phyloP scores from a whole-genome alignment of 2,797 vertebrate genomes.

The Dromococcyx pavoninus region DNA sequence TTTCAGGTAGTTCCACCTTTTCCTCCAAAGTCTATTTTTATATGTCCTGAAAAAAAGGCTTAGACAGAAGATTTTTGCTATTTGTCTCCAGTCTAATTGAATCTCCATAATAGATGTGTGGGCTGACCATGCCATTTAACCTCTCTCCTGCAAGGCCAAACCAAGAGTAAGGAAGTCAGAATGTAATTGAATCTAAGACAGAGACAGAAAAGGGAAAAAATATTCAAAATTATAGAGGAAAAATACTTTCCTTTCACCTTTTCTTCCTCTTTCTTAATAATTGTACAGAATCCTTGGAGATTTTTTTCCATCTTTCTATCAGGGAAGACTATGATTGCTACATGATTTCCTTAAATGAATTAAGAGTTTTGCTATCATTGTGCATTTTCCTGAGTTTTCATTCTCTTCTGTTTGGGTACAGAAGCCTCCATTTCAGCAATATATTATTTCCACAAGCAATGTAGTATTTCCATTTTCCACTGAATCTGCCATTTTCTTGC shows the following conservation, averaged over 20 bases:
- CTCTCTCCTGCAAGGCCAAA: conserved; percentile 3
- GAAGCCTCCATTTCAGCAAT: background rate
- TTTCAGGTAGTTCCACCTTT: background rate
- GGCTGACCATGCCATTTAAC: background rate
- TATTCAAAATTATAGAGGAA: background rate
- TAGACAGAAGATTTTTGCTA: background rate
- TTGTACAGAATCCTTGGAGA: background rate
- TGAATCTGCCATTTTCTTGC: background rate
- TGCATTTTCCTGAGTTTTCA: background rate
- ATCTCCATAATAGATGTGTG: background rate
- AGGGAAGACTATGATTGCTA: background rate
- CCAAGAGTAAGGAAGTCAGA: background rate
- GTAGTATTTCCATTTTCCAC: too few species aligned
- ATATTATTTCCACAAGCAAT: background rate
- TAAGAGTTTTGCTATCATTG: background rate
- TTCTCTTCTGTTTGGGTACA: background rate
- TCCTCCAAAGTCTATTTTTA: background rate
- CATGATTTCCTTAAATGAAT: background rate
- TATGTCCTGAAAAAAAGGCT: background rate
- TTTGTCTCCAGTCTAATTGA: background rate
- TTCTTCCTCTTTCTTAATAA: background rate
- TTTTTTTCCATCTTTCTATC: background rate
- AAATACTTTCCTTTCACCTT: background rate
- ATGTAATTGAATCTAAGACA: background rate
- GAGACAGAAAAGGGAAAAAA: background rate